Base-by-base conservation (phyloP, 2,888 invertebrate genomes). In the Caenorhabditis zanzibari region DNA sequence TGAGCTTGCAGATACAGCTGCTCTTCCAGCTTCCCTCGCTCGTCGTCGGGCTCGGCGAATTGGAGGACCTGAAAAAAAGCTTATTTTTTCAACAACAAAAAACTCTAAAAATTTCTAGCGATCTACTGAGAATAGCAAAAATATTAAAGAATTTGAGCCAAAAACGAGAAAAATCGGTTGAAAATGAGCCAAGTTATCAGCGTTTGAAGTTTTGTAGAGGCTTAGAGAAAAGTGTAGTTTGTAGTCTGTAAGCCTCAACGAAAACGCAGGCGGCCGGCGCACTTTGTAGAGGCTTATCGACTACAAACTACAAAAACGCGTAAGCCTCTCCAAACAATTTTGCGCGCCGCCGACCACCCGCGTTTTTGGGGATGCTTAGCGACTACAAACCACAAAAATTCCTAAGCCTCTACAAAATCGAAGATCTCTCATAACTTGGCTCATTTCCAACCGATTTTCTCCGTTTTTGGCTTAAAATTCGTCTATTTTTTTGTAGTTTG, bases 1-100 rank as follows among this genome's bases (percentile, higher is more conserved):
- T 82, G 81, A 0, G 59, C 12, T 0, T 64, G 26, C 3, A 82
- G 41, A 44, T 72, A 82, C 4, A 82, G 52, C 38, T 82, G 81
- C 28, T 63, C 49, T 14, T 32, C 4, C 2, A 73, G 73, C n/a
- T 32, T 24, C 0, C 0, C 5, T 16, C 12, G n/a, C 5, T 56
- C 64, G 24, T 47, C 49, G n/a, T 26, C 47, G 19, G 22, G 28
- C 6, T 58, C 32, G n/a, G 10, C 9, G 19, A 61, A 63, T 38
- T 72, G 32, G 44, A 72, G 72, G 12, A 75, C 64, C 64, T 80
- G 38, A 44, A 79, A n/a, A 41, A 12, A n/a, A n/a, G n/a, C n/a
- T n/a, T n/a, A 54, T 12, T 54, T 54, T 54, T 54, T 54, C 24
- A 49, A 7, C 16, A n/a, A 9, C 24, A 24, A 26, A 24, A 54